phyloP scores from a whole-genome alignment of 2,113 vertebrate species.

The Heterochromis multidens region DNA sequence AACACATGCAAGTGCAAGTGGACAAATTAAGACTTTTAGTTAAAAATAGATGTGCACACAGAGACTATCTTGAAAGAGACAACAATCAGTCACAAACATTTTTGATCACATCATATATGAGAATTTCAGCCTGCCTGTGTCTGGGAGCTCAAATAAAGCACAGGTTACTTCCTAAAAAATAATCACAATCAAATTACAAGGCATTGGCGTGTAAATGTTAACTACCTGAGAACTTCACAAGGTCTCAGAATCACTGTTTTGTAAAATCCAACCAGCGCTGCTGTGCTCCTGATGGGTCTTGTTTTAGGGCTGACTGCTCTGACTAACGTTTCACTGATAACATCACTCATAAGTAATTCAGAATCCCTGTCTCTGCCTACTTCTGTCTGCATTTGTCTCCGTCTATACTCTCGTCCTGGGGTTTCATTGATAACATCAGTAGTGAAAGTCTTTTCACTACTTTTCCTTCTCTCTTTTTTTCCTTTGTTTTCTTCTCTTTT shows the following conservation, averaged over 20 bases:
- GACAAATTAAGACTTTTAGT: background rate
- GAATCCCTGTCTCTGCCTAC: background rate
- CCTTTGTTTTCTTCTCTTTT: background rate
- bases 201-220: background rate
- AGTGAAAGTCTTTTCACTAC: background rate
- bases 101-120: background rate
- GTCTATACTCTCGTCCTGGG: background rate
- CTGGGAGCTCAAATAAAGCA: background rate
- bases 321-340: slow-evolving; percentile 46
- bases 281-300: slow-evolving; percentile 15
- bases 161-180: background rate
- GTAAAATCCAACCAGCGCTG: background rate
- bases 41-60: background rate
- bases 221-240: background rate
- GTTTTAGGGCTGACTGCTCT: slow-evolving; percentile 30
- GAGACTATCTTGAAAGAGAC: background rate
- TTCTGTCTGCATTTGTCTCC: background rate
- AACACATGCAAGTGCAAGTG: background rate
- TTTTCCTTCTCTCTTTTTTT: background rate
- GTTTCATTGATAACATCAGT: slow-evolving; percentile 1
- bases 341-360: slow-evolving; percentile 28
- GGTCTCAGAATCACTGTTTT: background rate
- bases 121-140: background rate
- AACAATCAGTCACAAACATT: background rate
- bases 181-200: background rate